These are phyloP conservation scores for Pseudomyrmex flavicornis DNA, from an alignment of 1,140 invertebrate genomes.

Conservation along the genomic window DNA sequence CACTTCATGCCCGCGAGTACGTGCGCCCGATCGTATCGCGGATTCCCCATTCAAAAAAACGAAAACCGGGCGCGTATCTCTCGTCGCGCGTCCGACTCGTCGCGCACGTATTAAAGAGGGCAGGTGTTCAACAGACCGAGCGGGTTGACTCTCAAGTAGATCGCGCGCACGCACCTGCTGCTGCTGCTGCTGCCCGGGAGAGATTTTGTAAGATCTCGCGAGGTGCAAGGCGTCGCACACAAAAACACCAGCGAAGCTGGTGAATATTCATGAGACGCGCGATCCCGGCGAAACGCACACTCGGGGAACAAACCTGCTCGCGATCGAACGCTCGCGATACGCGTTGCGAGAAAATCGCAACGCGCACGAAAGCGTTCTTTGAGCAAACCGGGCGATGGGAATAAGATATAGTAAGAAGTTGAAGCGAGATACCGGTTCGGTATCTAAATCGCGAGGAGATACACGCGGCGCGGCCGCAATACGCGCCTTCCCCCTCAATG, in stretches of 20 bases:
- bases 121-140: conserved; percentile 61
- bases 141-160: conserved; percentile 40
- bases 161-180: conserved; percentile 54
- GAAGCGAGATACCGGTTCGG: neutral
- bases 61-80: neutral
- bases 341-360: neutral
- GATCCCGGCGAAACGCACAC: neutral
- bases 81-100: neutral
- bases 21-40: conserved; percentile 13
- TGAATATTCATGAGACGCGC: conserved; percentile 45
- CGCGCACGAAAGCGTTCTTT: neutral
- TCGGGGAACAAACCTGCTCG: neutral
- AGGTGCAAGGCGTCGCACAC: conserved; percentile 16
- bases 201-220: conserved; percentile 59
- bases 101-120: conserved; percentile 47
- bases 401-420: neutral
- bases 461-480: neutral
- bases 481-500: neutral
- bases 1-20: neutral
- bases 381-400: neutral
- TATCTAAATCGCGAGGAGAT: conserved; percentile 6
- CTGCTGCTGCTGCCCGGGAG: conserved; percentile 56
- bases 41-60: conserved; percentile 32
- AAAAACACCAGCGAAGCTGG: neutral
- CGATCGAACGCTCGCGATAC: neutral